These are phyloP conservation scores for Pangasius krempfi DNA, from an alignment of 2,797 vertebrate genomes.

Conservation along the genomic window DNA sequence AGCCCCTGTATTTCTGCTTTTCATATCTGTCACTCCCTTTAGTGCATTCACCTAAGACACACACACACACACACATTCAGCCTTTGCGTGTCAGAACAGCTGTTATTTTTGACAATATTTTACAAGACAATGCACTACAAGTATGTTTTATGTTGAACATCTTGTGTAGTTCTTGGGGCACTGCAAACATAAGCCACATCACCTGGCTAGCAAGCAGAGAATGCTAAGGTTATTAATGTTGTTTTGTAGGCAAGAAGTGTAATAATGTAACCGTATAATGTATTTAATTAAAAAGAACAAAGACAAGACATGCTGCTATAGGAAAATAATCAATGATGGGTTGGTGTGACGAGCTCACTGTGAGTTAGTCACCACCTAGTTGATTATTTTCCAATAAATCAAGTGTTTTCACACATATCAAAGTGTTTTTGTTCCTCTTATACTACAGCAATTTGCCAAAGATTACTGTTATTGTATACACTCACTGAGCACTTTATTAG, in stretches of 20 bases:
- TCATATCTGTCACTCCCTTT: conserved; percentile 86
- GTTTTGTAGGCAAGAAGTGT: background rate
- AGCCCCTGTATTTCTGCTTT: conserved; percentile 79
- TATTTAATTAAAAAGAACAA: background rate
- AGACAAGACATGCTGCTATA: background rate
- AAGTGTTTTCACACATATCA: no score
- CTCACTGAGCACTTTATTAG: background rate
- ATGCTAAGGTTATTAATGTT: background rate
- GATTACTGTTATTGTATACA: background rate
- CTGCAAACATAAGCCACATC: background rate
- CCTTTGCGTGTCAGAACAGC: conserved; percentile 35
- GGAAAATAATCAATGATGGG: background rate
- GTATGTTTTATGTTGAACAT: conserved; percentile 7
- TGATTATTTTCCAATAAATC: background rate
- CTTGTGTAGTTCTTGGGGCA: background rate
- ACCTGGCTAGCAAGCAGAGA: background rate
- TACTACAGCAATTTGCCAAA: background rate
- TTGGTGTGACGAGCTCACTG: background rate
- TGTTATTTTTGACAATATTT: conserved; percentile 42
- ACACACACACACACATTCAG: conserved; percentile 37
- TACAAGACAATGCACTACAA: conserved; percentile 15
- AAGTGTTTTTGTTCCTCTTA: background rate
- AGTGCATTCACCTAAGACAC: conserved; percentile 70
- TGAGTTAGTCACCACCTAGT: background rate
- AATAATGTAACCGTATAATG: background rate